Evolutionary conservation across 2,797 vertebrate species (phyloP).

Genomic region (Gymnopithys bicolor): DNA sequence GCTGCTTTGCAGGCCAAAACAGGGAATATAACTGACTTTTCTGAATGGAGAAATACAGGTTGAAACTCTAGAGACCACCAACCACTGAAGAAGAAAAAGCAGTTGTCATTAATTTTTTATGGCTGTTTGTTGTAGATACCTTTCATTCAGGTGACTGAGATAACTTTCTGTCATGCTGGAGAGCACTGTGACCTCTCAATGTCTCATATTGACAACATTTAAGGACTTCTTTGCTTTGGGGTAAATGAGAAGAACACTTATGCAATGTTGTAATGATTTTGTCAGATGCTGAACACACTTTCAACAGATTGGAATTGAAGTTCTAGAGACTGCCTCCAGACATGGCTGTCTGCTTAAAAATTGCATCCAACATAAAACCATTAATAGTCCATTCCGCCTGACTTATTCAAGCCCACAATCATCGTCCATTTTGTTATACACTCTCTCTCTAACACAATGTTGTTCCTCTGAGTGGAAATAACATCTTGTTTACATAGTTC

Average conservation of each 20-base stretch:
- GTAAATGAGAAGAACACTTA: not conserved
- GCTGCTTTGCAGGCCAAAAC: not conserved
- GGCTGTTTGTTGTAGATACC: not conserved
- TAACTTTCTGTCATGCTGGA: not conserved
- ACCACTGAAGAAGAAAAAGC: not conserved
- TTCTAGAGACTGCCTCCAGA: not conserved
- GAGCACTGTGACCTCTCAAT: not conserved
- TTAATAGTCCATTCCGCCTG: not conserved
- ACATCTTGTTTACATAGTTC: not conserved
- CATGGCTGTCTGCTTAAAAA: constrained; percentile 14
- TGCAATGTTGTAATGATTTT: not conserved
- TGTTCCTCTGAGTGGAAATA: constrained; percentile 2
- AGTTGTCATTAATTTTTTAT: not conserved
- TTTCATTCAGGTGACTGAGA: not conserved
- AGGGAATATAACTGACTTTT: not conserved
- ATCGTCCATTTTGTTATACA: not conserved
- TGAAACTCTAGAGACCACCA: not conserved
- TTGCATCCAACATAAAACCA: not conserved
- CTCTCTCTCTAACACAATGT: not conserved
- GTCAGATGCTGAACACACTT: not conserved
- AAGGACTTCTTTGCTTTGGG: not conserved
- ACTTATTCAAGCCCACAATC: not conserved
- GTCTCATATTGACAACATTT: not conserved
- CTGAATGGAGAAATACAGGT: not conserved
- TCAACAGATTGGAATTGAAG: not conserved